These are phyloP conservation scores for Caranx ignobilis DNA, from an alignment of 2,113 vertebrate genomes.

Conservation along the genomic window DNA sequence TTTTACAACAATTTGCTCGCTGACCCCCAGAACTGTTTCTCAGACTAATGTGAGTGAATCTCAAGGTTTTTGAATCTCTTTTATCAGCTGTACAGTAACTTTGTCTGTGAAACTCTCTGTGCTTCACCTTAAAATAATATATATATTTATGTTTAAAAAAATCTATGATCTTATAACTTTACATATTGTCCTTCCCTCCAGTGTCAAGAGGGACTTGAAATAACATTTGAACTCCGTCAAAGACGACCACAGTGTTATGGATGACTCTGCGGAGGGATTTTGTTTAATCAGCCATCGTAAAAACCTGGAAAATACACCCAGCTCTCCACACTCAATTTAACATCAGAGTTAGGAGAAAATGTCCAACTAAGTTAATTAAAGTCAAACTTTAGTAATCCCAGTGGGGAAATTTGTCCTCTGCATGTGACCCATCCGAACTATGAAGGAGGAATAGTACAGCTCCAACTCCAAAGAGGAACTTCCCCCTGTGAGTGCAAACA, in stretches of 20 bases:
- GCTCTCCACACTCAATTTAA: conserved; percentile 15
- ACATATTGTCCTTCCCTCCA: not conserved
- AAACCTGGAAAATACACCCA: conserved; percentile 15
- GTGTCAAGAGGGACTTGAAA: not conserved
- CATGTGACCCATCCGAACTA: conserved; percentile 26
- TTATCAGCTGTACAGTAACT: not conserved
- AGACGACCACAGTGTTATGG: not conserved
- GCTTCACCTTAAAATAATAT: not conserved
- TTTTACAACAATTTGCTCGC: not conserved
- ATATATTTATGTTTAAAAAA: no score
- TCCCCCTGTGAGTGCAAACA: not conserved
- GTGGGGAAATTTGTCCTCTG: conserved; percentile 33
- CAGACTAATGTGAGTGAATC: not conserved
- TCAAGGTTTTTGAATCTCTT: conserved; percentile 12
- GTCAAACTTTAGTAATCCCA: conserved; percentile 34
- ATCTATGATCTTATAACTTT: conserved; percentile 11
- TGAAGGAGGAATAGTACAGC: conserved; percentile 5
- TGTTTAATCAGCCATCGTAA: conserved; percentile 26
- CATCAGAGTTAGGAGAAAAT: conserved; percentile 17
- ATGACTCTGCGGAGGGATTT: conserved; percentile 5
- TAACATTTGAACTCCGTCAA: conserved; percentile 12
- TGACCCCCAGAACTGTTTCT: not conserved
- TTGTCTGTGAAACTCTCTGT: not conserved
- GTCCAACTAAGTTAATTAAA: conserved; percentile 51
- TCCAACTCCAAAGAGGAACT: not conserved